phyloP scores from a whole-genome alignment of 2,797 vertebrate species.

The Eospalax fontanierii region DNA sequence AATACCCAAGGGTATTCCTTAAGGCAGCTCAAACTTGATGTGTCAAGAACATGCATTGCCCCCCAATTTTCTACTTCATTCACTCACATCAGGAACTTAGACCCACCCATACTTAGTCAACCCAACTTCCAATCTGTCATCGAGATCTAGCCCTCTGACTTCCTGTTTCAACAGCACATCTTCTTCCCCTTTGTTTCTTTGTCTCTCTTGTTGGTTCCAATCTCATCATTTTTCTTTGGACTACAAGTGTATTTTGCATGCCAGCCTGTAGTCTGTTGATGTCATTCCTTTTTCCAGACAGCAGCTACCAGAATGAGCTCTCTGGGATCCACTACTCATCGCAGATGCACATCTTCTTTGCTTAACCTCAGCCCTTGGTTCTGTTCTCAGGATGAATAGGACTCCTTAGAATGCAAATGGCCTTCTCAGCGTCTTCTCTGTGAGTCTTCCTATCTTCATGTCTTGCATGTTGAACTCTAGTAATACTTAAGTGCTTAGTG shows the following conservation, averaged over 20 bases:
- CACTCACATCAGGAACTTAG: background rate
- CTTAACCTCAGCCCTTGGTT: background rate
- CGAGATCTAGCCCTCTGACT: background rate
- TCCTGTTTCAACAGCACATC: background rate
- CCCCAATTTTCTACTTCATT: background rate
- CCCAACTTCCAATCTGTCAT: background rate
- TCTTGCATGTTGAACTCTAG: background rate
- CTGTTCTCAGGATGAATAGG: background rate
- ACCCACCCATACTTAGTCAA: background rate
- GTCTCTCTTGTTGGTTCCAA: background rate
- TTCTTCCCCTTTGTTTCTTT: background rate
- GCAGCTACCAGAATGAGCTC: background rate
- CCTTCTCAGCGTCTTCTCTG: background rate
- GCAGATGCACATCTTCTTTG: background rate
- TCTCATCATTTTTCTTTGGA: background rate
- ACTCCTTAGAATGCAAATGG: background rate
- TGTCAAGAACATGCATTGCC: background rate
- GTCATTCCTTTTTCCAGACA: background rate
- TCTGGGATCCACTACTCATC: background rate
- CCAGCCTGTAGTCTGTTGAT: background rate
- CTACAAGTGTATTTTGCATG: background rate
- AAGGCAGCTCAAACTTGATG: background rate
- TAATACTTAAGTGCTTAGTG: background rate
- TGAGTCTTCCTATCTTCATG: background rate
- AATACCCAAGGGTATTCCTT: background rate